These are phyloP conservation scores for Aegithalos caudatus DNA, from an alignment of 2,113 vertebrate genomes.

Conservation along the genomic window DNA sequence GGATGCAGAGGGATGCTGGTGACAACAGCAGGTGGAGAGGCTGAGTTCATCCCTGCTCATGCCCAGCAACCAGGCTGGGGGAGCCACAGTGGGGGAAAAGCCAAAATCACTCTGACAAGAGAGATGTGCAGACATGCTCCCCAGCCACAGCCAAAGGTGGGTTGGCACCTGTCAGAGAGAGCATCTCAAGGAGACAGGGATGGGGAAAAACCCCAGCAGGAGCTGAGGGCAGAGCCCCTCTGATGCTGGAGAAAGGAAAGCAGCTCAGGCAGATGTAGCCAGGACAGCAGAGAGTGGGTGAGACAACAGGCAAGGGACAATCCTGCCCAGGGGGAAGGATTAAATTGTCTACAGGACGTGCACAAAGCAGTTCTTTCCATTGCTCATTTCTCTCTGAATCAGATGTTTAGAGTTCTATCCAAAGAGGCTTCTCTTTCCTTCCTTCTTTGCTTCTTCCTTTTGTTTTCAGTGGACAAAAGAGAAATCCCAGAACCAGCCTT, in stretches of 20 bases:
- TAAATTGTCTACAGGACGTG: not conserved
- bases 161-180: not conserved
- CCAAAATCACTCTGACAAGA: not conserved
- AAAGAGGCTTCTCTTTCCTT: not conserved
- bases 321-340: not conserved
- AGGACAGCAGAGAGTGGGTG: not conserved
- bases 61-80: not conserved
- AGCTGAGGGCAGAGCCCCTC: not conserved
- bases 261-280: not conserved
- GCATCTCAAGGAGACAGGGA: not conserved
- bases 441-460: not conserved
- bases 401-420: not conserved
- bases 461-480: not conserved
- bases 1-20: not conserved
- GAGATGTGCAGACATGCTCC: accelerated
- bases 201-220: not conserved
- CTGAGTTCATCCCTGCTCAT: not conserved
- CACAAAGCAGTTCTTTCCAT: not conserved
- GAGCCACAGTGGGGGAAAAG: not conserved
- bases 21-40: not conserved
- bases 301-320: not conserved
- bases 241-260: not conserved
- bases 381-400: not conserved
- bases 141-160: not conserved
- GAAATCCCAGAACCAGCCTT: not conserved